phyloP scores from a whole-genome alignment of 2,888 invertebrate genomes.

The Smittia sp. region DNA sequence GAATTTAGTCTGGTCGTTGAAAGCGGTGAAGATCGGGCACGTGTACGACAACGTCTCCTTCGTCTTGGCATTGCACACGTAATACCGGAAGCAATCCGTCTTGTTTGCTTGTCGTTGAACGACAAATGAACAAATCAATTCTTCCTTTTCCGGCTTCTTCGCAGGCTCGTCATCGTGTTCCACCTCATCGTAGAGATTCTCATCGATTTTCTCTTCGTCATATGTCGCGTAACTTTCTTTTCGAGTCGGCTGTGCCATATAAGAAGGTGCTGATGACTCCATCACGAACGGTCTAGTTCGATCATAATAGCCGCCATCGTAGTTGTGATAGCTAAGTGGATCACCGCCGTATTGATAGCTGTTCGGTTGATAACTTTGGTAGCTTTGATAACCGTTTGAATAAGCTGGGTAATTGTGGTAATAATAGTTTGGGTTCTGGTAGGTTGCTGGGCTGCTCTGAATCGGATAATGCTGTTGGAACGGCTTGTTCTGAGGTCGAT shows the following conservation, averaged over 20 bases:
- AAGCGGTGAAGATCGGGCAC: conserved; percentile 55
- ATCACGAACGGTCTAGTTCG: conserved; percentile 29
- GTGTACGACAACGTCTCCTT: conserved; percentile 53
- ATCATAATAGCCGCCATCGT: not conserved
- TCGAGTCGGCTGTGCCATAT: not conserved
- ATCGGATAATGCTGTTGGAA: not conserved
- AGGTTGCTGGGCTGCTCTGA: not conserved
- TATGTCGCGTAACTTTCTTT: conserved; percentile 36
- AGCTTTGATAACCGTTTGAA: not conserved
- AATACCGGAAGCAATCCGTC: conserved; percentile 56
- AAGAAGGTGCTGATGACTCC: conserved; percentile 35
- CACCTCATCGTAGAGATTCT: not conserved
- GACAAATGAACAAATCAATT: conserved; percentile 52
- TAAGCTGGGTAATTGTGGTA: conserved; percentile 6
- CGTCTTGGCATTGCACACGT: conserved; percentile 54
- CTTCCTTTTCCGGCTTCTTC: conserved; percentile 44
- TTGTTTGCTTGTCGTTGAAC: conserved; percentile 54
- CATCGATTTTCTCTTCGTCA: conserved; percentile 6
- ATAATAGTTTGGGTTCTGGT: conserved; percentile 10
- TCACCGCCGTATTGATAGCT: not conserved
- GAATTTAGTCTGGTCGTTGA: conserved; percentile 53
- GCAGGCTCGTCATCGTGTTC: not conserved
- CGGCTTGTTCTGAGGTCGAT: not conserved
- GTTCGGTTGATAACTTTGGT: not conserved
- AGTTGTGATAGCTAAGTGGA: not conserved